These are phyloP conservation scores for Druon quercuslanigerum DNA, from an alignment of 1,140 invertebrate genomes.

Conservation along the genomic window DNA sequence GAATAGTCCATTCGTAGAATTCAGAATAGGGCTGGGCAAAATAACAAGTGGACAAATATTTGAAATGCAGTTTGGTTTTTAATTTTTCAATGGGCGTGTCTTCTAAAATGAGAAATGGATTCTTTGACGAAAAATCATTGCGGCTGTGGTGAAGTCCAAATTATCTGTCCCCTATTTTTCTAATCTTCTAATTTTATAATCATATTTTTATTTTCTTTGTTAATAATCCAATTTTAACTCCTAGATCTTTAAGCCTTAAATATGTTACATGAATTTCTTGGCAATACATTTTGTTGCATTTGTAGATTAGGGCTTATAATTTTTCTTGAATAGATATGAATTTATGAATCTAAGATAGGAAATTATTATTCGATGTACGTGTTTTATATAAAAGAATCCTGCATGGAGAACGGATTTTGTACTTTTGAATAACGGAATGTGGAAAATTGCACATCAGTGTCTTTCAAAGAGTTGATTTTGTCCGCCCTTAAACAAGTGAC, in stretches of 20 bases:
- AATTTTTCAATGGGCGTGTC: too few relatives aligned
- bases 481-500: background rate
- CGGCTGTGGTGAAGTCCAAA: too few relatives aligned
- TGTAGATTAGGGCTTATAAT: background rate
- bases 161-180: too few relatives aligned
- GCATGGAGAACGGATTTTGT: conserved; percentile 10
- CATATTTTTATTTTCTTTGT: too few relatives aligned
- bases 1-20: background rate
- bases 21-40: conserved; percentile 23
- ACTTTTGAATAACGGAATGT: conserved; percentile 3
- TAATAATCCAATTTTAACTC: too few relatives aligned
- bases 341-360: too few relatives aligned
- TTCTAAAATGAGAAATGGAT: too few relatives aligned
- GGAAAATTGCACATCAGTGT: background rate
- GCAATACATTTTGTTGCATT: background rate
- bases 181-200: too few relatives aligned
- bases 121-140: too few relatives aligned
- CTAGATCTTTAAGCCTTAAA: too few relatives aligned
- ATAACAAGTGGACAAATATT: background rate
- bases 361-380: too few relatives aligned
- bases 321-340: conserved; percentile 7
- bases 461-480: conserved; percentile 1
- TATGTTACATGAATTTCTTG: background rate
- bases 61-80: too few relatives aligned
- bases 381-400: background rate